Evolutionary conservation across 2,797 vertebrate species (phyloP), one percentile per base, ranked within the genome.

Genomic region (Enteromius paludinosus): DNA sequence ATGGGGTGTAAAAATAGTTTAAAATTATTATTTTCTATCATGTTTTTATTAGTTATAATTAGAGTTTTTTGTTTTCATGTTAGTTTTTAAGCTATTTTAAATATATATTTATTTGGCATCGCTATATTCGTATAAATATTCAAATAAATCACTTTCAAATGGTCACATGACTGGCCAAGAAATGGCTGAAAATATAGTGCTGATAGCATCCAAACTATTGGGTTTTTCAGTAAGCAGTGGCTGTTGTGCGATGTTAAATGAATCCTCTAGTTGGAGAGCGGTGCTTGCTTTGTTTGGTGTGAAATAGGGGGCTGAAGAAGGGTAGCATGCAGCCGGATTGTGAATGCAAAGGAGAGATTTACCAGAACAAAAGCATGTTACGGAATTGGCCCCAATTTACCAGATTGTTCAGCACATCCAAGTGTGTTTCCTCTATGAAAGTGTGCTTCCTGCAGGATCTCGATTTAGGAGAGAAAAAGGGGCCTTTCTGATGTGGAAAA

Each of bases 291-390:
- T 75, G 80, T 82, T 71, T 61, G 49, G 20, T 41, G 54, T 78
- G 54, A 70, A 70, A 71, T 62, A 47, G 82, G 76, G 68, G 56
- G 47, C 79, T 43, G 2, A 23, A 49, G 25, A 82, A 75, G 62
- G 80, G 71, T 30, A 68, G 33, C 12, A 1, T 64, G 43, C 33
- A 62, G 68, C 35, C 8, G 1, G 8, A 68, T 82, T 75, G 71
- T 75, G 45, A 82, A 68, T 82, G 71, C 25, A 45, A 82, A 82
- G 33, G 47, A 81, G 65, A 52, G 70, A 65, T 81, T 82, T 18
- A 28, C 47, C 61, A 54, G 23, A 65, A 65, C 17, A 28, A 75
- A 82, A 59, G 66, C 28, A 43, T 43, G 70, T 74, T 74, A 66
- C 6, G 1, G 61, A 75, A 82, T 56, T 82, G 71, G 47, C 62